Base-by-base conservation (phyloP, 2,113 vertebrate species). In the Gallinago jamesoni region DNA sequence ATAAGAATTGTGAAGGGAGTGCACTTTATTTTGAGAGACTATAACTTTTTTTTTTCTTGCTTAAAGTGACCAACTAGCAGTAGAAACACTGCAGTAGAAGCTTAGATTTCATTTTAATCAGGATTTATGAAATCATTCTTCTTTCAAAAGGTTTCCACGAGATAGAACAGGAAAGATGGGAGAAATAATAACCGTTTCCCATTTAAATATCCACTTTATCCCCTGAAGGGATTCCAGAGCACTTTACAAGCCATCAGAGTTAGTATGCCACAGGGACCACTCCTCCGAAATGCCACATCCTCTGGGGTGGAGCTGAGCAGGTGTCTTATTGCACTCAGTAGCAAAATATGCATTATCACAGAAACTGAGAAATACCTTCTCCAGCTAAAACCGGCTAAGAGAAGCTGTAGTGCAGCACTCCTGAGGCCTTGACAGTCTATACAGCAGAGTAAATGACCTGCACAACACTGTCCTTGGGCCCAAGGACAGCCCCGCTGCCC, bases 51-150 rank as follows among this genome's bases (percentile, higher is more conserved):
- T 84, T 91, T 88, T 77, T 80, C 8, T 67, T 75, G 60, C 41
- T 94, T 90, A 45, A 91, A 96, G 62, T 87, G 67, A 89, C n/a
- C 79, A 96, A 12, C 31, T 59, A 55, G 35, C 63, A 95, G 31
- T 8, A 91, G 55, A 95, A 88, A 70, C 48, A 74, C 45, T 94
- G 73, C 39, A 70, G 33, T 82, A 77, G 47, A 21, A 72, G 4
- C 18, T 47, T 55, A 55, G 45, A 11, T 23, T 10, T 63, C 70
- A 70, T 94, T 92, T 90, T 81, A 92, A 87, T 91, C 28, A 79
- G 39, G 20, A 90, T 79, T 79, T 73, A 87, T 82, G 56, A 75
- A 90, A 86, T 88, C 75, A 45, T 35, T 56, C 81, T 50, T 55
- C 19, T 50, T 93, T 79, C 50, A 27, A 13, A 87, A 79, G 31